Percentiles rank a stretch among this genome's conserved stretches.
phyloP scores from a whole-genome alignment of 2,113 vertebrate genomes.

The Caranx melampygus region DNA sequence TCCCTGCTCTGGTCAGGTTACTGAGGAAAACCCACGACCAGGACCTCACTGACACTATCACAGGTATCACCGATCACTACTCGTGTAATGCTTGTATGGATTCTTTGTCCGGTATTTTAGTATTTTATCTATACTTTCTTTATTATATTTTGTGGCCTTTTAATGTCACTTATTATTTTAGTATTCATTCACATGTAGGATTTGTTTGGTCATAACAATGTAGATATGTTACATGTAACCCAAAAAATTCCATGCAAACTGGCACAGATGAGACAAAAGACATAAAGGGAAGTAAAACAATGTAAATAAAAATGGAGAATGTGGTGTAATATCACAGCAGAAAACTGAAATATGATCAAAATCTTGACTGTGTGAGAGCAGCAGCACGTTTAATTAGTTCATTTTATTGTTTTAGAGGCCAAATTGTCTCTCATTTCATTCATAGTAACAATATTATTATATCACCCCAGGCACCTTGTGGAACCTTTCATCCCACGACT shows the following conservation, averaged over 20 bases:
- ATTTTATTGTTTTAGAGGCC: neutral
- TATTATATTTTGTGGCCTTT: neutral
- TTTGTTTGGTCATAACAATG: no score
- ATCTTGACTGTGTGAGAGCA: neutral
- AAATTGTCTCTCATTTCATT: neutral
- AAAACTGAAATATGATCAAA: no score
- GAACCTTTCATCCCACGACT: slow-evolving; percentile 98
- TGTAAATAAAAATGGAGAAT: no score
- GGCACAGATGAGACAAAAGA: no score
- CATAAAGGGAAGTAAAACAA: no score
- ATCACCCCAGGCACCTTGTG: slow-evolving; percentile 90
- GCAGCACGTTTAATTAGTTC: neutral
- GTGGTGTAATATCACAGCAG: no score
- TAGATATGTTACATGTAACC: no score
- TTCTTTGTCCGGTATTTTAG: neutral
- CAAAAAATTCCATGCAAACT: no score
- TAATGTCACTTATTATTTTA: neutral
- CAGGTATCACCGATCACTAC: slow-evolving; percentile 82
- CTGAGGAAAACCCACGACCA: slow-evolving; percentile 92
- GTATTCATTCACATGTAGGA: neutral
- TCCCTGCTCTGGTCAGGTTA: slow-evolving; percentile 90
- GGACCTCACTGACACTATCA: slow-evolving; percentile 97
- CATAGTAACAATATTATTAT: neutral
- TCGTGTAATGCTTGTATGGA: neutral
- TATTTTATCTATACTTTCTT: neutral